Evolutionary conservation across 2,113 vertebrate genomes (phyloP), one percentile per base, ranked within the genome.

Genomic region (Charadrius vociferus): DNA sequence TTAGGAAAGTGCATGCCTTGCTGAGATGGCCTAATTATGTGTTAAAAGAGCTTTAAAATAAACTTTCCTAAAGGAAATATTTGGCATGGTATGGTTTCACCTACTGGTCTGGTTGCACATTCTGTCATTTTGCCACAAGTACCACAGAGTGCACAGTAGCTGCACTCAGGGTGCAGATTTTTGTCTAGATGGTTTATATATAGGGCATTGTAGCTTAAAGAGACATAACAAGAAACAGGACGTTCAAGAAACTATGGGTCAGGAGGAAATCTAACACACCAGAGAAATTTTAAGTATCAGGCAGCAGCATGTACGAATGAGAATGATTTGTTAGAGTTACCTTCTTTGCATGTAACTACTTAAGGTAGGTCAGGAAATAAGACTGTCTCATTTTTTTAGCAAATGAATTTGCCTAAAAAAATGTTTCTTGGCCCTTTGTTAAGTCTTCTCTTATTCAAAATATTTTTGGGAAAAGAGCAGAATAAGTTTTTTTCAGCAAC

Each of bases 11-110:
- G 23, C 61, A 81, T 32, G 30, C 18, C 9, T 90, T 96, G n/a
- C 81, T 82, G 65, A 41, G 14, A 88, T n/a, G 50, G 17, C 12
- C 81, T 52, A 87, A 90, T 65, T 96, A 86, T n/a, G 59, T 83
- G 75, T 86, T 81, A 81, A 68, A 88, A 81, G 34, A 73, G 23
- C 30, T 80, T 80, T 80, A 92, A 93, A 95, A 83, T 83, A 93
- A 83, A 83, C 41, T 73, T 92, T 78, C 22, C 27, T 62, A 37
- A 53, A 70, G 63, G 41, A 92, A 92, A 61, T 61, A 37, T 10
- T 73, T 86, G 63, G 21, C 53, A 58, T 0, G 0, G 19, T 80
- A 72, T 65, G 6, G 4, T 88, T 88, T 95, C 62, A 70, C 21
- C 58, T 86, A 61, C 67, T 53, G 50, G 30, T 21, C 34, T 77